Percentiles rank a stretch among this genome's conserved stretches.
These are phyloP conservation scores for Oreotrochilus melanogaster DNA, from an alignment of 2,113 vertebrate species.

Conservation along the genomic window DNA sequence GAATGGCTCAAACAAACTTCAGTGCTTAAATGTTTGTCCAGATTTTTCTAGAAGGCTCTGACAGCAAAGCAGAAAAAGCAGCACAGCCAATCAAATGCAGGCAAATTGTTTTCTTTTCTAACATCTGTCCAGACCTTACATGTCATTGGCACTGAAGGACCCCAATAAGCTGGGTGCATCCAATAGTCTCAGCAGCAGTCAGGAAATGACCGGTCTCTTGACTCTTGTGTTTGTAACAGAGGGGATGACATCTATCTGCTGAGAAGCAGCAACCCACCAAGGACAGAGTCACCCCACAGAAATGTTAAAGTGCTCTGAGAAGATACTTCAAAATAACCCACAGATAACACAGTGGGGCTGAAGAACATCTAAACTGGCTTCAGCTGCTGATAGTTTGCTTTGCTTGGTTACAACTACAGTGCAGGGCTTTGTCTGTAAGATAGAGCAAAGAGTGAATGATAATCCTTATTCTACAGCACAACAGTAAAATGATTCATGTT, in stretches of 20 bases:
- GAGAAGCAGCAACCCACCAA: neutral
- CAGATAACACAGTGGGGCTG: neutral
- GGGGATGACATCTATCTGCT: neutral
- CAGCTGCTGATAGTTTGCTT: neutral
- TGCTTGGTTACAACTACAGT: neutral
- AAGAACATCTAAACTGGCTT: neutral
- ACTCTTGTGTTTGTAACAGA: neutral
- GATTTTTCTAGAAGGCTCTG: neutral
- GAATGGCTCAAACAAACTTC: neutral
- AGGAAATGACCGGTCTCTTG: neutral
- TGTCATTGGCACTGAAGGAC: rapidly evolving
- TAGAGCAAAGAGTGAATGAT: neutral
- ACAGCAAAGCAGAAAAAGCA: neutral
- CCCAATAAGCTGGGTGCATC: neutral
- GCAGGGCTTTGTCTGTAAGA: neutral
- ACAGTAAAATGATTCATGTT: neutral
- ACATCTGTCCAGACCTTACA: neutral
- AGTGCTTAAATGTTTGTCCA: neutral
- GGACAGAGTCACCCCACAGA: neutral
- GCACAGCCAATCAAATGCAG: neutral
- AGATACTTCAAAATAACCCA: neutral
- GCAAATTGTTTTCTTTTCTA: neutral
- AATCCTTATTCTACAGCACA: neutral
- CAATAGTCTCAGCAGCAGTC: neutral
- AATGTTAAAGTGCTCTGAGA: neutral